A percentile compares a stretch with the other conserved stretches of the same genome.
phyloP scores from a whole-genome alignment of 1,140 invertebrate species.

The Melanaphis sacchari region DNA sequence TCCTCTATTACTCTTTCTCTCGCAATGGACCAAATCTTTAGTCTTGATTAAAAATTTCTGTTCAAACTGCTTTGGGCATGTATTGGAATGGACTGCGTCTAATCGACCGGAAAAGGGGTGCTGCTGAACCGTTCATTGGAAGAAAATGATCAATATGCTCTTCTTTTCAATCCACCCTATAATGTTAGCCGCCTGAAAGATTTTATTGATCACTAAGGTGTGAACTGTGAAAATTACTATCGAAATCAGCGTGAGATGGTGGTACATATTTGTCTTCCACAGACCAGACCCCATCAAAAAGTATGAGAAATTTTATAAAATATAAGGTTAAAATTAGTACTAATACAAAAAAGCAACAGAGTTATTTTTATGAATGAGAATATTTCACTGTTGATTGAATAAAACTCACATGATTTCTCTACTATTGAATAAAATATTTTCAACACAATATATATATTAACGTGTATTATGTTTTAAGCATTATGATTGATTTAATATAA shows the following conservation, averaged over 20 bases:
- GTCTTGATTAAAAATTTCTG: conserved; percentile 26
- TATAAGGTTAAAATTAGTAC: not conserved
- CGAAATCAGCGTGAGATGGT: not conserved
- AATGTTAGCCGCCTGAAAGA: not conserved
- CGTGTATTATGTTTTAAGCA: not conserved
- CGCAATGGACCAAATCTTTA: not conserved
- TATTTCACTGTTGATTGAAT: not conserved
- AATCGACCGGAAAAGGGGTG: conserved; percentile 54
- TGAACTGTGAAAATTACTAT: conserved; percentile 39
- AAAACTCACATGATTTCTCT: not conserved
- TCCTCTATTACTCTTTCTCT: not conserved
- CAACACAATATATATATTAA: not conserved
- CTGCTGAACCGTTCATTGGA: not conserved
- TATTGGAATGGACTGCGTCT: not conserved
- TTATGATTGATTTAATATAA: not conserved
- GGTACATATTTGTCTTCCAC: not conserved
- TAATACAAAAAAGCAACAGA: not conserved
- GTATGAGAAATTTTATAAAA: not conserved
- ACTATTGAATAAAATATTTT: not conserved
- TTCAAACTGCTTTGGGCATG: not conserved
- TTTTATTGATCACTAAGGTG: conserved; percentile 50
- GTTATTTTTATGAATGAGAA: not conserved
- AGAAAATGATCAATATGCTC: conserved; percentile 33
- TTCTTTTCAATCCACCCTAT: not conserved
- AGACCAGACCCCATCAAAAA: not conserved